phyloP scores from a whole-genome alignment of 30 jellyfish, hydroid and myxozoan species.

The Mastigias papua region DNA sequence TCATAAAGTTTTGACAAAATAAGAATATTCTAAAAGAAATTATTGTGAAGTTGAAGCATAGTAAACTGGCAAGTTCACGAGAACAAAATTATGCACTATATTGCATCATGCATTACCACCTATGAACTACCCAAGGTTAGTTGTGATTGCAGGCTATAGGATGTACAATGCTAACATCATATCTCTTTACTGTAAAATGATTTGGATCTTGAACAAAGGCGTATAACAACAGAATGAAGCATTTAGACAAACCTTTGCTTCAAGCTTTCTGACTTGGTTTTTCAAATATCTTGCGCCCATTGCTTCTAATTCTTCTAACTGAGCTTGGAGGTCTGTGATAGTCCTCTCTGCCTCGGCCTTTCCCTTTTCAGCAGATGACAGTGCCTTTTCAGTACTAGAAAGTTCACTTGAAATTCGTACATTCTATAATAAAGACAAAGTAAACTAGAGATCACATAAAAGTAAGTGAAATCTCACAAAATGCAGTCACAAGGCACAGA shows the following conservation, averaged over 20 bases:
- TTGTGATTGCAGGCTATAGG: no score
- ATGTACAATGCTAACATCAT: no score
- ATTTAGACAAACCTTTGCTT: conserved; percentile 54
- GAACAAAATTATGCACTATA: no score
- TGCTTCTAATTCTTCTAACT: conserved; percentile 76
- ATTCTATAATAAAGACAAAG: conserved; percentile 15
- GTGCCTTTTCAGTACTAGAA: conserved; percentile 55
- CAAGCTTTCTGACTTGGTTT: conserved; percentile 82
- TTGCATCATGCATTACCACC: no score
- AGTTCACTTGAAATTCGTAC: conserved; percentile 66
- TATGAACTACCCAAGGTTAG: no score
- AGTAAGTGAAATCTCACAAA: background rate
- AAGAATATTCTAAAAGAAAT: no score
- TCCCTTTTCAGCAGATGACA: conserved; percentile 69
- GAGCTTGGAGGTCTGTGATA: conserved; percentile 56
- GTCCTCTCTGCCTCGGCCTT: conserved; percentile 76
- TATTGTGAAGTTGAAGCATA: no score
- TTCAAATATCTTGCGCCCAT: conserved; percentile 78
- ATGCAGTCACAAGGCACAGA: background rate
- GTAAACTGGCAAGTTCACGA: no score
- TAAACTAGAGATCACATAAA: background rate
- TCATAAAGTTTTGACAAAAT: no score
- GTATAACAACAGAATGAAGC: background rate
- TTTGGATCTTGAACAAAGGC: no score
- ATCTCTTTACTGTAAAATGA: no score